Evolutionary conservation across 2,797 vertebrate species (phyloP).

Genomic region (Presbytis comata): DNA sequence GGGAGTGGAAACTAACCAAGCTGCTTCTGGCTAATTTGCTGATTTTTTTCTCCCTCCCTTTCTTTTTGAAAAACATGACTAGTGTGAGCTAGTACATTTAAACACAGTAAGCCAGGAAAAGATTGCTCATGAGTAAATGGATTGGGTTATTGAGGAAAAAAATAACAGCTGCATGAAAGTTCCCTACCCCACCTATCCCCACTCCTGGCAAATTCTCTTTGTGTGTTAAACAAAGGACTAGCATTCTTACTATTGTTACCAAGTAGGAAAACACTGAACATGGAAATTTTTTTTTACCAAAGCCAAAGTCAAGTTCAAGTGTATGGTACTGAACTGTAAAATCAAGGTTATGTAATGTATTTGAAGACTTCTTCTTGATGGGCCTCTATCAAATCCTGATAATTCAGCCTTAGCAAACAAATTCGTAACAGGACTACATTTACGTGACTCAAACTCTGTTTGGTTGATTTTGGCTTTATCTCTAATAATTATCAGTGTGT

Average conservation of each 20-base stretch:
- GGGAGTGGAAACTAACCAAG: not conserved
- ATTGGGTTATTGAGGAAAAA: constrained; percentile 9
- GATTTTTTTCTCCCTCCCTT: not conserved
- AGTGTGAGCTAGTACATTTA: not conserved
- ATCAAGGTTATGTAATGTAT: constrained; percentile 22
- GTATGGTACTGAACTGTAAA: not conserved
- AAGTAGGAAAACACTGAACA: not conserved
- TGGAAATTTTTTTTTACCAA: constrained; percentile 45
- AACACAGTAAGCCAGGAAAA: constrained; percentile 33
- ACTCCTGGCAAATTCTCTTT: not conserved
- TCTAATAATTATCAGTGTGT: not conserved
- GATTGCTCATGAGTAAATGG: constrained; percentile 14
- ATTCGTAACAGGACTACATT: not conserved
- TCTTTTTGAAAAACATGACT: not conserved
- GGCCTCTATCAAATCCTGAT: not conserved
- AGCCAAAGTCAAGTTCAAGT: constrained; percentile 30
- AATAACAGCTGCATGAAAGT: not conserved
- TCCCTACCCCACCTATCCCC: not conserved
- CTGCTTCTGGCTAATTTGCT: not conserved
- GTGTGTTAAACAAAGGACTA: constrained; percentile 7
- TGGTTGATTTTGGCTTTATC: not conserved
- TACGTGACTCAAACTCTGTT: not conserved
- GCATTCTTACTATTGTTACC: not conserved
- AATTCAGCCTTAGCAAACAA: not conserved
- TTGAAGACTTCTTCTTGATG: not conserved